Evolutionary conservation across 2,797 vertebrate genomes (phyloP), one percentile per base, ranked within the genome.

Genomic region (Chromobotia macracanthus): DNA sequence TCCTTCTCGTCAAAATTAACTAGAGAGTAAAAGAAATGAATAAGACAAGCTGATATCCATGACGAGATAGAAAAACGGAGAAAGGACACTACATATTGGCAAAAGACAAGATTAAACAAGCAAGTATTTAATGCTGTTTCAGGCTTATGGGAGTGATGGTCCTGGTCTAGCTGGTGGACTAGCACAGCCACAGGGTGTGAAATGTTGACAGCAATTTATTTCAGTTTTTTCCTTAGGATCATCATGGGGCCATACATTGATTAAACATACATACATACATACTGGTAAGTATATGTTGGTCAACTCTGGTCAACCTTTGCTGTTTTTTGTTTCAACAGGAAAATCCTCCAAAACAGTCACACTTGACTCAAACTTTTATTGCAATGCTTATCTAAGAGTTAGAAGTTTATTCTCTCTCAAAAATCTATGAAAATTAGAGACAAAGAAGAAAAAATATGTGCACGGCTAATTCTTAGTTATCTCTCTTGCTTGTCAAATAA

Each of bases 401-500:
- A 41, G n/a, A n/a, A n/a, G n/a, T n/a, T n/a, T n/a, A n/a, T n/a
- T n/a, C n/a, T n/a, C n/a, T n/a, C n/a, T n/a, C n/a, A n/a, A n/a
- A n/a, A n/a, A n/a, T n/a, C n/a, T n/a, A n/a, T n/a, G n/a, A n/a
- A n/a, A n/a, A n/a, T 1, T 16, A 13, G 10, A 28, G 28, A 28
- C 28, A 28, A 28, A 28, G 4, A 4, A 5, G 9, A 16, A 58
- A 55, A 53, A 72, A 50, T 75, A 55, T 55, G 61, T 53, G 55
- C 28, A 25, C 58, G 25, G 65, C 28, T n/a, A 70, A 77, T 73
- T 73, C 79, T 55, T 25, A 41, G 63, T 35, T 21, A 51, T 64
- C 56, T 46, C 48, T 44, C 21, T 74, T 58, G 71, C 69, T 68
- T 75, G 77, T 80, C 80, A 28, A 28, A 28, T 28, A 28, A 84